phyloP scores from a whole-genome alignment of 2,888 invertebrate species.

The Erebia ligea region DNA sequence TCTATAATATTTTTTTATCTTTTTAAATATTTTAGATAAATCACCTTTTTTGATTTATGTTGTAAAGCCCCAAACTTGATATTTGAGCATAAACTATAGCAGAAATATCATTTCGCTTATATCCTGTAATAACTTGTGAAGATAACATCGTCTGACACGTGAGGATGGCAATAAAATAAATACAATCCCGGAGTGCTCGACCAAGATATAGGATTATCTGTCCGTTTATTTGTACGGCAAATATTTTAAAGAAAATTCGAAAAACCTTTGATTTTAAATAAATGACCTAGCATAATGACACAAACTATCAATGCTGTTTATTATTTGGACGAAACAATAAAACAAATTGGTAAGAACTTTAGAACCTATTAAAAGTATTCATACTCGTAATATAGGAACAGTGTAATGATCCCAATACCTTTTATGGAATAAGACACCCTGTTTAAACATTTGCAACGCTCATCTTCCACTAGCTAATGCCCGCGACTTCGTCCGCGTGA shows the following conservation, averaged over 20 bases:
- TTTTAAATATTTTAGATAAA: no score
- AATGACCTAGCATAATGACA: background rate
- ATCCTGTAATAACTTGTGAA: slow-evolving; percentile 19
- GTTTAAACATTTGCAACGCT: no score
- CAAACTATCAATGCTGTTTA: background rate
- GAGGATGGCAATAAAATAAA: slow-evolving; percentile 36
- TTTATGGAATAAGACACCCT: no score
- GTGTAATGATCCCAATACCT: no score
- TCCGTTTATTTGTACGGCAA: slow-evolving; percentile 14
- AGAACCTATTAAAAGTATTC: no score
- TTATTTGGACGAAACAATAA: background rate
- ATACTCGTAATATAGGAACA: no score
- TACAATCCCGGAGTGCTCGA: slow-evolving; percentile 31
- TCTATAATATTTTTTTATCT: no score
- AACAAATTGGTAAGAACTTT: no score
- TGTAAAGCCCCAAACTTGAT: background rate
- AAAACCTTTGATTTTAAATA: background rate
- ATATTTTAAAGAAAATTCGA: background rate
- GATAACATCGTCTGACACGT: slow-evolving; percentile 29
- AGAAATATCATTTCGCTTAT: slow-evolving; percentile 18
- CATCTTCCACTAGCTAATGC: no score
- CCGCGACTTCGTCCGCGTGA: no score
- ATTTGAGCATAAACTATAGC: background rate
- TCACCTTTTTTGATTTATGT: background rate
- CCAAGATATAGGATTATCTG: slow-evolving; percentile 32